Evolutionary conservation across 64 coral and sea anemone genomes (phyloP).

Genomic region (Pocillopora damicornis): DNA sequence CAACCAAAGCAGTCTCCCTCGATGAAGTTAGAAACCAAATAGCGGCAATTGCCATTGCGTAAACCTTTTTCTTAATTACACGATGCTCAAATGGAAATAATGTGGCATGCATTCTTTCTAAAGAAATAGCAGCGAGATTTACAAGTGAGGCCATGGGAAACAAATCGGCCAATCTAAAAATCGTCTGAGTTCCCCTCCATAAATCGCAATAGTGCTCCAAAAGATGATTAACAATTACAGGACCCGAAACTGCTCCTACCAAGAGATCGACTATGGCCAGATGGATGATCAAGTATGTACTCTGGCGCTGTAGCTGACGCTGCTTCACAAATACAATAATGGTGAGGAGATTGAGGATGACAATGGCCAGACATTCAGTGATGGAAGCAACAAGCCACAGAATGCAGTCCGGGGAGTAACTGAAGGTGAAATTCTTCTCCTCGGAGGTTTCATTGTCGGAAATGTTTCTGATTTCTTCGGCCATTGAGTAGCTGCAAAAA

Average conservation of each 20-base stretch:
- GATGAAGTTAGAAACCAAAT: not conserved
- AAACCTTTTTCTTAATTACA: not conserved
- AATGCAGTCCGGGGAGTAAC: too few species aligned
- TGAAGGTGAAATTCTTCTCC: too few species aligned
- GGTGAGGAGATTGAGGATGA: too few species aligned
- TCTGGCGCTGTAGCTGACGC: too few species aligned
- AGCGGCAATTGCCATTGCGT: not conserved
- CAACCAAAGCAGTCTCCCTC: not conserved
- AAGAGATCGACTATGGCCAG: too few species aligned
- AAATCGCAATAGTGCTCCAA: not conserved
- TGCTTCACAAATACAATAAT: too few species aligned
- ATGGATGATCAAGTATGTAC: too few species aligned
- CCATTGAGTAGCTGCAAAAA: too few species aligned
- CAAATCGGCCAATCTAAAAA: not conserved
- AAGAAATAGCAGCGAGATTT: slow-evolving; percentile 18
- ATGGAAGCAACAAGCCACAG: too few species aligned
- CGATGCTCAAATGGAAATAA: not conserved
- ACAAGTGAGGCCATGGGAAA: slow-evolving; percentile 13
- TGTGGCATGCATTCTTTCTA: slow-evolving; percentile 20
- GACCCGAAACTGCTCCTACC: not conserved
- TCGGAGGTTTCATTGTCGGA: too few species aligned
- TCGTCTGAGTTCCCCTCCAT: not conserved
- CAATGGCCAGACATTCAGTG: too few species aligned
- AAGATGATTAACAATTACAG: not conserved
- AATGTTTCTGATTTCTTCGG: too few species aligned